A percentile compares a stretch with the other conserved stretches of the same genome.
Evolutionary conservation across 2,113 vertebrate species (phyloP).

Genomic region (Dunckerocampus dactyliophorus): DNA sequence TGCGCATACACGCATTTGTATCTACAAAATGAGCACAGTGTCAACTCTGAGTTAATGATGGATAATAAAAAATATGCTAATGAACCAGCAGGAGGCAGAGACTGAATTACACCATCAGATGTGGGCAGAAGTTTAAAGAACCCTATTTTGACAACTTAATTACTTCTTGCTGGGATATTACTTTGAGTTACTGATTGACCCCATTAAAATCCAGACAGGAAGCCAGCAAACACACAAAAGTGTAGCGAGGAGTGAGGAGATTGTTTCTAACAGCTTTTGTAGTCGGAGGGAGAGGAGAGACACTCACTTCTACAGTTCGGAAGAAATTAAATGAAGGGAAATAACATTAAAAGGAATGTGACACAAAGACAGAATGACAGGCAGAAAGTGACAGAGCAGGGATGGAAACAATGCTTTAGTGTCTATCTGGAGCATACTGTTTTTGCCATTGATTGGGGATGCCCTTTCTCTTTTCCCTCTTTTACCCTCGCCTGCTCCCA

Average conservation of each 20-base stretch:
- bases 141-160: constrained; percentile 70
- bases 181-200: constrained; percentile 65
- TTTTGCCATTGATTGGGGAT: constrained; percentile 39
- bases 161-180: constrained; percentile 61
- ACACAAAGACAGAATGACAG: constrained; percentile 55
- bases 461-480: constrained; percentile 14
- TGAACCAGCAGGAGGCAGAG: constrained; percentile 45
- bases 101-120: constrained; percentile 39
- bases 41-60: constrained; percentile 48
- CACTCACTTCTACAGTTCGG: constrained; percentile 29
- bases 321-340: constrained; percentile 46
- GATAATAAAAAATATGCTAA: constrained; percentile 66
- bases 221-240: constrained; percentile 27
- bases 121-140: constrained; percentile 50
- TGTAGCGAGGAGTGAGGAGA: constrained; percentile 37
- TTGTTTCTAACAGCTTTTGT: constrained; percentile 56
- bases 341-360: constrained; percentile 43
- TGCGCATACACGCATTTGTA: constrained; percentile 1
- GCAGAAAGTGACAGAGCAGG: constrained; percentile 13
- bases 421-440: constrained; percentile 29
- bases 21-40: constrained; percentile 36
- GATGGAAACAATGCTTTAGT: constrained; percentile 30
- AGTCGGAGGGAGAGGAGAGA: constrained; percentile 35
- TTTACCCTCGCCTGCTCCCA: background rate
- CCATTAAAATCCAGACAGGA: constrained; percentile 42